Conservation (phyloP, 1,140 invertebrate genomes). For the Augochlora pura region DNA sequence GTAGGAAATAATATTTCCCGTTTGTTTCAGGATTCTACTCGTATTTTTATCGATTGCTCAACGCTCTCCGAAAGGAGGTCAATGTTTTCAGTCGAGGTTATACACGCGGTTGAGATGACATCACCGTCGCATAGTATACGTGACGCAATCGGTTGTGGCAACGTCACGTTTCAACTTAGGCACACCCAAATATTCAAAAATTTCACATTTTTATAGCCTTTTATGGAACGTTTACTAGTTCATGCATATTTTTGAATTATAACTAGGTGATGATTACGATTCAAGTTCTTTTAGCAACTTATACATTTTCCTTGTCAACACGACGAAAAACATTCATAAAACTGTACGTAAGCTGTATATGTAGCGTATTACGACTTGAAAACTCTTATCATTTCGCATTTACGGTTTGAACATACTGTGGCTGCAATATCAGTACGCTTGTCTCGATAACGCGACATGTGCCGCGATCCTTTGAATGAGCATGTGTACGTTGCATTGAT, state of each 20-base stretch:
- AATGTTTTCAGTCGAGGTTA: slow-evolving; percentile 73
- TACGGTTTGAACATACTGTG: not conserved
- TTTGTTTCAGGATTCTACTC: slow-evolving; percentile 21
- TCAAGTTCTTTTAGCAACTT: not conserved
- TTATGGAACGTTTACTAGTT: not conserved
- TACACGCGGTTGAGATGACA: slow-evolving; percentile 64
- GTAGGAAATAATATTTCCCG: slow-evolving; percentile 13
- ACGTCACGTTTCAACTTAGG: slow-evolving; percentile 58
- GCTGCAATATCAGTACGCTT: not conserved
- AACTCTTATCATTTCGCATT: not conserved
- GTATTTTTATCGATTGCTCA: slow-evolving; percentile 49
- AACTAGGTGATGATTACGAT: not conserved
- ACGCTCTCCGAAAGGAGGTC: slow-evolving; percentile 55
- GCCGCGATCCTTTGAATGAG: slow-evolving; percentile 7
- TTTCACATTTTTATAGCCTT: not conserved
- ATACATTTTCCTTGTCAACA: not conserved
- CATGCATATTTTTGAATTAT: not conserved
- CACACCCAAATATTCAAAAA: slow-evolving; percentile 32
- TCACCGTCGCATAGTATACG: slow-evolving; percentile 71
- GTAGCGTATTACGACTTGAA: not conserved
- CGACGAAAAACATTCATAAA: not conserved
- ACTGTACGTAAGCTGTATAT: not conserved
- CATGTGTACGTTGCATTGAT: not conserved
- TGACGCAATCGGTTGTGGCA: slow-evolving; percentile 70
- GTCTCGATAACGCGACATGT: not conserved